These are phyloP conservation scores for Lamprotornis superbus DNA, from an alignment of 2,113 vertebrate species.

Conservation along the genomic window DNA sequence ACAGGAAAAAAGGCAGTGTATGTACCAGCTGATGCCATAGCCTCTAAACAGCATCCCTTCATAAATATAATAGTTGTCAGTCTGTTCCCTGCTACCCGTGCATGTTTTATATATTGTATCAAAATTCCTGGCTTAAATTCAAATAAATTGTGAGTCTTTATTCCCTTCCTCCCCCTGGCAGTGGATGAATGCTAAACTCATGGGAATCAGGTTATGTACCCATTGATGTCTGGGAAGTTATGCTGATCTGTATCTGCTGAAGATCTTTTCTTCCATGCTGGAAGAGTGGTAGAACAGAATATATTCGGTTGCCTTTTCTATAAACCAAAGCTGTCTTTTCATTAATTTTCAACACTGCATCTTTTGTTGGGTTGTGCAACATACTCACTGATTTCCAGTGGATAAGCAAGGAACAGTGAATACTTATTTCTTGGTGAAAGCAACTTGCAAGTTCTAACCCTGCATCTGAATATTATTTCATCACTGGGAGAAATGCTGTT, in stretches of 20 bases:
- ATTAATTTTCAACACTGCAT: background rate
- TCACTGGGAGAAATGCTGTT: background rate
- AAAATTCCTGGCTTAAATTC: background rate
- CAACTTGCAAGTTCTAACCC: background rate
- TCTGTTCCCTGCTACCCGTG: background rate
- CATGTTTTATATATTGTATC: background rate
- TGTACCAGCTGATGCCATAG: background rate
- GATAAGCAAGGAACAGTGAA: background rate
- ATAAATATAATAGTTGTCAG: background rate
- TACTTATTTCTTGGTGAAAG: background rate
- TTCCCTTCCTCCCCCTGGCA: background rate
- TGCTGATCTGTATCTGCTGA: background rate
- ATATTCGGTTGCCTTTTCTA: background rate
- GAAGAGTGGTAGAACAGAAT: background rate
- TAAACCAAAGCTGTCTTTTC: background rate
- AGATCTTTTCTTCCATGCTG: background rate
- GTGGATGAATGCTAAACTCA: background rate
- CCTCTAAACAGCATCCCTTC: background rate
- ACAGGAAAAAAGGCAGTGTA: background rate
- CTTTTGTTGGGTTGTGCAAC: background rate
- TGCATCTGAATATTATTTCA: background rate
- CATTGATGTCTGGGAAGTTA: background rate
- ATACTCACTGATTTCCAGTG: background rate
- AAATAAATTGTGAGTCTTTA: background rate
- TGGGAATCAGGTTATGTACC: background rate